Percentiles rank a stretch among this genome's conserved stretches.
These are phyloP conservation scores for Agrilus cyanescens DNA, from an alignment of 2,888 invertebrate genomes.

Conservation along the genomic window DNA sequence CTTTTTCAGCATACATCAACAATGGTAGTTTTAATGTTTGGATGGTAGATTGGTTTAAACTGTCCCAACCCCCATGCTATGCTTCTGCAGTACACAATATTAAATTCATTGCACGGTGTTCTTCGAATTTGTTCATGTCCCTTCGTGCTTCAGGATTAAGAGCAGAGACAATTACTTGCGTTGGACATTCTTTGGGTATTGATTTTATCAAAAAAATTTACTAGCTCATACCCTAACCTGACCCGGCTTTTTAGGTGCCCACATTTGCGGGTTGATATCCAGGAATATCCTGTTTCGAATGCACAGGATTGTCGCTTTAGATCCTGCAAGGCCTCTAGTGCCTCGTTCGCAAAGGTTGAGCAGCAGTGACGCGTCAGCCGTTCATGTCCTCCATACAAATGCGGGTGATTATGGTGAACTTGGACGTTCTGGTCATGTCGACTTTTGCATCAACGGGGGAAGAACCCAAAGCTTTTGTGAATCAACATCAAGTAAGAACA, in stretches of 20 bases:
- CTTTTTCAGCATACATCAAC: constrained; percentile 52
- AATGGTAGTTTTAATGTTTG: constrained; percentile 68
- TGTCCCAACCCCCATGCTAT: constrained; percentile 55
- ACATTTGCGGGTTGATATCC: constrained; percentile 63
- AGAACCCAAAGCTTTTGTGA: constrained; percentile 63
- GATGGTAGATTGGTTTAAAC: constrained; percentile 64
- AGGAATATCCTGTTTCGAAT: constrained; percentile 60
- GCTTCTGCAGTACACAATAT: constrained; percentile 63
- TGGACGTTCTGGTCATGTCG: constrained; percentile 61
- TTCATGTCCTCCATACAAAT: constrained; percentile 68
- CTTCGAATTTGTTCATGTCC: constrained; percentile 49
- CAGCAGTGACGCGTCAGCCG: constrained; percentile 63
- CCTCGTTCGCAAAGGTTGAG: constrained; percentile 53
- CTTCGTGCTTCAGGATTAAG: constrained; percentile 54
- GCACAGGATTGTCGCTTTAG: constrained; percentile 59
- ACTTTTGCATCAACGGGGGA: constrained; percentile 74
- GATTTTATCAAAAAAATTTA: neutral
- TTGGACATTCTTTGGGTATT: constrained; percentile 53
- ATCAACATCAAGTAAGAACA: constrained; percentile 50
- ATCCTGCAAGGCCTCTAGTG: constrained; percentile 64
- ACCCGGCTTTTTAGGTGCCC: constrained; percentile 54
- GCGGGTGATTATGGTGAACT: constrained; percentile 69
- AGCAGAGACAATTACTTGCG: constrained; percentile 56
- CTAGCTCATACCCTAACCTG: too few relatives aligned
- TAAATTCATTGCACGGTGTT: constrained; percentile 57